A percentile compares a stretch with the other conserved stretches of the same genome.
phyloP scores from a whole-genome alignment of 2,113 vertebrate genomes.

The Phyllostomus discolor region DNA sequence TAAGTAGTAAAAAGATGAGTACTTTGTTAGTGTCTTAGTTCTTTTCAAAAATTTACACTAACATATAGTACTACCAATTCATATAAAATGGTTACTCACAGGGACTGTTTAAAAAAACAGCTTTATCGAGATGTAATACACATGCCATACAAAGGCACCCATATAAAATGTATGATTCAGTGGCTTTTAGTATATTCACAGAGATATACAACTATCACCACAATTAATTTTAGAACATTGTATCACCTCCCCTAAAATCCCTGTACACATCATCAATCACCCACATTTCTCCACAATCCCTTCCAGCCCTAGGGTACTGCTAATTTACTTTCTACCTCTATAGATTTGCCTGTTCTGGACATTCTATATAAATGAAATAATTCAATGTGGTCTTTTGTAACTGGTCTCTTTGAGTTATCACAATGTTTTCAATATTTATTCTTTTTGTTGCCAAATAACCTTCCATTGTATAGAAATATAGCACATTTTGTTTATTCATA shows the following conservation, averaged over 20 bases:
- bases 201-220: neutral
- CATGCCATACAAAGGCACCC: neutral
- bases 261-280: neutral
- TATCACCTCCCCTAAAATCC: neutral
- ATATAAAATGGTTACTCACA: neutral
- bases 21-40: neutral
- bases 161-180: neutral
- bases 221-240: neutral
- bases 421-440: neutral
- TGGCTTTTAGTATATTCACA: neutral
- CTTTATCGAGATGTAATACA: neutral
- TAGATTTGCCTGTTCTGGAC: neutral
- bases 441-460: neutral
- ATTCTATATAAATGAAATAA: neutral
- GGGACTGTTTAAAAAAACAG: neutral
- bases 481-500: neutral
- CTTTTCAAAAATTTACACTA: neutral
- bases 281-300: neutral
- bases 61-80: neutral
- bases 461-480: neutral
- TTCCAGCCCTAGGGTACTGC: neutral
- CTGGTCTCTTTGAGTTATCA: neutral
- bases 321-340: neutral
- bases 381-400: neutral
- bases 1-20: neutral